Percentiles rank a stretch among this genome's conserved stretches.
phyloP scores from a whole-genome alignment of 2,113 vertebrate species.

The Pardalotus punctatus region DNA sequence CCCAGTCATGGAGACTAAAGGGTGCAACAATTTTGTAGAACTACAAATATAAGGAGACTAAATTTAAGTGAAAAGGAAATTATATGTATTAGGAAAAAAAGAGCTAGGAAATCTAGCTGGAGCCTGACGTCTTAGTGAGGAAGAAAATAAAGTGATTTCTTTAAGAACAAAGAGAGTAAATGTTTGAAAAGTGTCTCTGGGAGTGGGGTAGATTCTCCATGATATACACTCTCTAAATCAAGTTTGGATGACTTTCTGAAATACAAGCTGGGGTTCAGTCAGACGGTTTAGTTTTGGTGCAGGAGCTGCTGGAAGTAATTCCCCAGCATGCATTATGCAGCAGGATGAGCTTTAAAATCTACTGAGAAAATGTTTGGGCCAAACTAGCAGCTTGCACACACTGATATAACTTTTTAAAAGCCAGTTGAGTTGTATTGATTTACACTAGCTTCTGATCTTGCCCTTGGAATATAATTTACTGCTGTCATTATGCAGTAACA shows the following conservation, averaged over 20 bases:
- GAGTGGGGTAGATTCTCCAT: neutral
- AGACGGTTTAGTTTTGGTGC: neutral
- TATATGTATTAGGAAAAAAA: neutral
- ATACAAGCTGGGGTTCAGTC: neutral
- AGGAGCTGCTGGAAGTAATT: neutral
- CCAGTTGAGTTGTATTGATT: slow-evolving; percentile 50
- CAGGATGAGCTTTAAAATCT: slow-evolving; percentile 13
- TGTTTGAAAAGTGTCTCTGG: neutral
- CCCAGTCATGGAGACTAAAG: neutral
- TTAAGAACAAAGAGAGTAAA: neutral
- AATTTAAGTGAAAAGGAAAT: neutral
- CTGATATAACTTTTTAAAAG: slow-evolving; percentile 45
- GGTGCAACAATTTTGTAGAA: neutral
- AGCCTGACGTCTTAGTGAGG: neutral
- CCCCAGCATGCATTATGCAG: neutral
- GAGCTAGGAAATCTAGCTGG: neutral
- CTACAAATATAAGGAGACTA: neutral
- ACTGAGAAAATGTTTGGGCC: slow-evolving; percentile 38
- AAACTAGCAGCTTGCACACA: slow-evolving; percentile 13
- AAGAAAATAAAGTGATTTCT: neutral
- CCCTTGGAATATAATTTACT: slow-evolving; percentile 64
- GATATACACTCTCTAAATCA: neutral
- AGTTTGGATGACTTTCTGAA: neutral
- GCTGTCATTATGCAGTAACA: slow-evolving; percentile 43
- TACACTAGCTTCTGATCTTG: slow-evolving; percentile 57